Evolutionary conservation across 92 coral and sea anemone species (phyloP).

Genomic region (Micromussa lordhowensis): DNA sequence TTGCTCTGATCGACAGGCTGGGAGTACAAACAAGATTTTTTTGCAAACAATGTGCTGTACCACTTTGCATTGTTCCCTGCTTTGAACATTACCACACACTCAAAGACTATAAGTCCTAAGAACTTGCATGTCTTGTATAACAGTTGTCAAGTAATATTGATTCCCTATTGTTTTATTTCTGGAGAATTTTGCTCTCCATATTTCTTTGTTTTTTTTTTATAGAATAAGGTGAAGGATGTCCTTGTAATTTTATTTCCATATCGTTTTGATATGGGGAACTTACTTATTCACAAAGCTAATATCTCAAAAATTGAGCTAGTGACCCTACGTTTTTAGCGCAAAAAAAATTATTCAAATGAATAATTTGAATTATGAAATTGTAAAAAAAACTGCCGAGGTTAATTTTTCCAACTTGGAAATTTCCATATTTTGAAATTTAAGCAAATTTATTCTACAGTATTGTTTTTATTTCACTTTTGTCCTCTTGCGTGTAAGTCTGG

Average conservation of each 20-base stretch:
- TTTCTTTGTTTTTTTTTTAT: not conserved
- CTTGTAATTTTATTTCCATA: constrained; percentile 6
- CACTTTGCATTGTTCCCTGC: constrained; percentile 49
- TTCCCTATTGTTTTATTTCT: not conserved
- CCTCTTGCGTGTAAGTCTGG: too few species aligned
- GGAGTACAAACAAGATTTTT: constrained; percentile 34
- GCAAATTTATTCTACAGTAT: too few species aligned
- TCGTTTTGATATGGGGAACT: not conserved
- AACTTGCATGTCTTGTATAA: not conserved
- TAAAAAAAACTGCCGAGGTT: too few species aligned
- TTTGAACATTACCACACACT: constrained; percentile 46
- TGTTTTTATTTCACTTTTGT: too few species aligned
- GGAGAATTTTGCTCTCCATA: constrained; percentile 18
- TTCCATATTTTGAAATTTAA: too few species aligned
- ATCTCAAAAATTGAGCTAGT: too few species aligned
- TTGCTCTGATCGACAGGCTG: constrained; percentile 53
- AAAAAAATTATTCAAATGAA: too few species aligned
- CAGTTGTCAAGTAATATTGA: constrained; percentile 24
- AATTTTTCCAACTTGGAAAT: too few species aligned
- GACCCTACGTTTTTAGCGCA: too few species aligned
- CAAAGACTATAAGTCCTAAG: constrained; percentile 18
- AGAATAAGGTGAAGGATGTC: constrained; percentile 17
- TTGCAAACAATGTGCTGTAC: constrained; percentile 45
- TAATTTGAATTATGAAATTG: too few species aligned
- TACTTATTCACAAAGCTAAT: too few species aligned